phyloP scores from a whole-genome alignment of 2,113 vertebrate species.

The Sorex fumeus region DNA sequence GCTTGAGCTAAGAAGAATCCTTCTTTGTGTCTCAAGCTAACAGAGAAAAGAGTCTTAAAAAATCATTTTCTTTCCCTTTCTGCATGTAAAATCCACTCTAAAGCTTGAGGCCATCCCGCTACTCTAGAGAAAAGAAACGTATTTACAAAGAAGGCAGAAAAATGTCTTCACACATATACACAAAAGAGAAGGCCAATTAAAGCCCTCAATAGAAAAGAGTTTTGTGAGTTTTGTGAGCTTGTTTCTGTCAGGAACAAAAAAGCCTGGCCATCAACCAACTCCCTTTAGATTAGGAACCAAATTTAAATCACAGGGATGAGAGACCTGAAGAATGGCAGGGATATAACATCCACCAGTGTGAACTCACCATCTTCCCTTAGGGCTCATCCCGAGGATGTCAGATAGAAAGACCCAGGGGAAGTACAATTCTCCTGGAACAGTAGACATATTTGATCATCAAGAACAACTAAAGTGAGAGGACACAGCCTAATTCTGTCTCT shows the following conservation, averaged over 20 bases:
- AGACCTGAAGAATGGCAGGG: not conserved
- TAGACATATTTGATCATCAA: not conserved
- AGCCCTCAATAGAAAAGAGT: slow-evolving; percentile 51
- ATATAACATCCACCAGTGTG: not conserved
- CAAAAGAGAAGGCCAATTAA: slow-evolving; percentile 67
- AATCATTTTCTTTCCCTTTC: slow-evolving; percentile 54
- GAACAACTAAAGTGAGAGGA: not conserved
- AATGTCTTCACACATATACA: slow-evolving; percentile 39
- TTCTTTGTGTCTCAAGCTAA: slow-evolving; percentile 60
- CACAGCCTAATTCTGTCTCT: slow-evolving; percentile 6
- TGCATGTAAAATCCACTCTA: slow-evolving; percentile 66
- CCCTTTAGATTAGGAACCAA: slow-evolving; percentile 53
- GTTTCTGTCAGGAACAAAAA: slow-evolving; percentile 77
- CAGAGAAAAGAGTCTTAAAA: slow-evolving; percentile 66
- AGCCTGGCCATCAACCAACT: slow-evolving; percentile 66
- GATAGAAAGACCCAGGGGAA: slow-evolving; percentile 42
- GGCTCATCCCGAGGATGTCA: not conserved
- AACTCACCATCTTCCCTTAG: slow-evolving; percentile 54
- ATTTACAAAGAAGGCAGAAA: slow-evolving; percentile 69
- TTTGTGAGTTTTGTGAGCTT: slow-evolving; percentile 59
- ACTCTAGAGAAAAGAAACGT: slow-evolving; percentile 62
- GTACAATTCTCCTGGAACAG: slow-evolving; percentile 6
- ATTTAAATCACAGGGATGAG: slow-evolving; percentile 17
- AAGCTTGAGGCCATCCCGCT: slow-evolving; percentile 61
- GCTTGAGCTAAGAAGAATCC: not conserved